Conservation (phyloP, 2,888 invertebrate species). For the Calameuta idolon region DNA sequence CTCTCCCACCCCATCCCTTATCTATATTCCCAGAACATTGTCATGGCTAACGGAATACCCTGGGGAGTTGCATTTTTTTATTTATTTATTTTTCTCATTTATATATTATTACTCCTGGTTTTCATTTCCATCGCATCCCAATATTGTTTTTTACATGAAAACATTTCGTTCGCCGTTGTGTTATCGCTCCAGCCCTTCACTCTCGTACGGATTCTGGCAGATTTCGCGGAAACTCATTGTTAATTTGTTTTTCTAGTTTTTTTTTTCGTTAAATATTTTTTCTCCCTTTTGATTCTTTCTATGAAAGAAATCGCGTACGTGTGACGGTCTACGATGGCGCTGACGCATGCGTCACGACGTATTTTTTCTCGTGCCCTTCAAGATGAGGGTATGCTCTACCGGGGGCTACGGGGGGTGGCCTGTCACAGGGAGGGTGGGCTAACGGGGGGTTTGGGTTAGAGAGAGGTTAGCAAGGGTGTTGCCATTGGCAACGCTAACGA, state of each 20-base stretch:
- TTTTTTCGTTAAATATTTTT: neutral
- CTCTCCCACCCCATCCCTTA: neutral
- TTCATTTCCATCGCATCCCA: neutral
- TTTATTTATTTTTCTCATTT: neutral
- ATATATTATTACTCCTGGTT: neutral
- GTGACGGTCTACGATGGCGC: slow-evolving; percentile 41
- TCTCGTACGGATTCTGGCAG: neutral
- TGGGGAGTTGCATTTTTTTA: neutral
- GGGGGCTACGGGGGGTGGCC: slow-evolving; percentile 28
- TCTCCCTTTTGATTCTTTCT: neutral
- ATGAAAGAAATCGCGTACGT: slow-evolving; percentile 37
- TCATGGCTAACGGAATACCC: neutral
- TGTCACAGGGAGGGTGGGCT: slow-evolving; percentile 23
- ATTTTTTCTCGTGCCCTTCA: slow-evolving; percentile 38
- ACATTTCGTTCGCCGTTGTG: neutral
- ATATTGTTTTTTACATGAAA: neutral
- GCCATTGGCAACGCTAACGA: slow-evolving; percentile 66
- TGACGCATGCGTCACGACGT: slow-evolving; percentile 43
- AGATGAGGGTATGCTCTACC: slow-evolving; percentile 33
- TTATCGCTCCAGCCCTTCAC: neutral
- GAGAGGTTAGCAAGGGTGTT: slow-evolving; percentile 57
- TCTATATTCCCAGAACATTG: neutral
- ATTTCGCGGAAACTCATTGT: neutral
- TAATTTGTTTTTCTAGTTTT: neutral
- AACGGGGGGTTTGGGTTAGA: slow-evolving; percentile 8